phyloP scores from a whole-genome alignment of 2,888 invertebrate species.

The Priocnemis perturbator region DNA sequence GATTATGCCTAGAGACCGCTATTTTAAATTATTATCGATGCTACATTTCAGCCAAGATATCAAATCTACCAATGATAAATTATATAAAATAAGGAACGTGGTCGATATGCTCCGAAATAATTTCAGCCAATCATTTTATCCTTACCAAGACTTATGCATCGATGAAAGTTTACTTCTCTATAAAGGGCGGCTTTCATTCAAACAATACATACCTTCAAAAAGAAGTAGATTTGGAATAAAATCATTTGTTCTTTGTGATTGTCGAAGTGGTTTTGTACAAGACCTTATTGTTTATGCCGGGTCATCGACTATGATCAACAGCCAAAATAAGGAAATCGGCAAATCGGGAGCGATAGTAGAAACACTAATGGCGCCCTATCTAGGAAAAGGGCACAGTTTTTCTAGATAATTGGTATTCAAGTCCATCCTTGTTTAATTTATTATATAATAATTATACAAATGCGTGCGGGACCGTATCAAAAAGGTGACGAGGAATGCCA shows the following conservation, averaged over 20 bases:
- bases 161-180: no score
- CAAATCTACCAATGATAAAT: conserved; percentile 11
- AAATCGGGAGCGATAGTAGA: conserved; percentile 22
- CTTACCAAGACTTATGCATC: conserved; percentile 18
- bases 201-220: no score
- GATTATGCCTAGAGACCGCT: conserved; percentile 23
- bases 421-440: no score
- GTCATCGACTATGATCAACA: conserved; percentile 12
- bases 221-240: no score
- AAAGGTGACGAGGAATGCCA: no score
- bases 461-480: no score
- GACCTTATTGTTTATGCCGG: no score
- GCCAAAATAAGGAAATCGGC: conserved; percentile 21
- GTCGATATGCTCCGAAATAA: conserved; percentile 20
- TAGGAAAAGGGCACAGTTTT: conserved; percentile 17
- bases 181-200: no score
- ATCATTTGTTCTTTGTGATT: conserved; percentile 16
- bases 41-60: conserved; percentile 22
- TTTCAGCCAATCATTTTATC: conserved; percentile 22
- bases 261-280: conserved; percentile 18
- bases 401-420: no score
- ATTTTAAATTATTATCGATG: conserved; percentile 21
- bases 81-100: conserved; percentile 24
- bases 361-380: conserved; percentile 14
- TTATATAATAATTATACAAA: no score